Evolutionary conservation across 2,888 invertebrate genomes (phyloP).

Genomic region (Malthinus seriepunctatus): DNA sequence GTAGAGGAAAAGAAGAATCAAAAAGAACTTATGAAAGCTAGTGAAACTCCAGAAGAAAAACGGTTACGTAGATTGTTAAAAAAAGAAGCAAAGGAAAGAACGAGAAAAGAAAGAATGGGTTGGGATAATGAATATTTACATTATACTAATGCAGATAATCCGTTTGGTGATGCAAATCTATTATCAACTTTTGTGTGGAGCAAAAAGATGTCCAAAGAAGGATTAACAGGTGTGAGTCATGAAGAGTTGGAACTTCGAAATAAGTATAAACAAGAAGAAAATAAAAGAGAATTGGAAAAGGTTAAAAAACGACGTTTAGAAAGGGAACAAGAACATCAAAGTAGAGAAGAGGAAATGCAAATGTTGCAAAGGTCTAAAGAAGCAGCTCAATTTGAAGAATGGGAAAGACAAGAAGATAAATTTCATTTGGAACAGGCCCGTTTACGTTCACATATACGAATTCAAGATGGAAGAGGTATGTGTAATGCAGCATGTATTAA

Average conservation of each 20-base stretch:
- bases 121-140: slow-evolving; percentile 97
- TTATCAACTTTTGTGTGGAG: slow-evolving; percentile 96
- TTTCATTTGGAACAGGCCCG: slow-evolving; percentile 98
- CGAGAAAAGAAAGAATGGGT: slow-evolving; percentile 89
- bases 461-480: slow-evolving; percentile 86
- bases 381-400: slow-evolving; percentile 88
- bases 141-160: slow-evolving; percentile 98
- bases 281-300: slow-evolving; percentile 90
- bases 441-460: slow-evolving; percentile 90
- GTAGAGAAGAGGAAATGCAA: slow-evolving; percentile 80
- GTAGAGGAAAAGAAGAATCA: slow-evolving; percentile 67
- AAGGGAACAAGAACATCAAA: slow-evolving; percentile 83
- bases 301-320: slow-evolving; percentile 89
- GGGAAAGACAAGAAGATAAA: slow-evolving; percentile 96
- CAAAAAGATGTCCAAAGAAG: slow-evolving; percentile 95
- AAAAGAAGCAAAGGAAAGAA: slow-evolving; percentile 88
- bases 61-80: slow-evolving; percentile 79
- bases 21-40: slow-evolving; percentile 80
- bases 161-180: slow-evolving; percentile 96
- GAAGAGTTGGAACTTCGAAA: slow-evolving; percentile 84
- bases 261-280: slow-evolving; percentile 87
- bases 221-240: slow-evolving; percentile 73
- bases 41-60: slow-evolving; percentile 96
- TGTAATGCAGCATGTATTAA: not conserved
- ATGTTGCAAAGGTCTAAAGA: slow-evolving; percentile 86